phyloP scores from a whole-genome alignment of 23 tunicate species.

The Halocynthia aurantium region DNA sequence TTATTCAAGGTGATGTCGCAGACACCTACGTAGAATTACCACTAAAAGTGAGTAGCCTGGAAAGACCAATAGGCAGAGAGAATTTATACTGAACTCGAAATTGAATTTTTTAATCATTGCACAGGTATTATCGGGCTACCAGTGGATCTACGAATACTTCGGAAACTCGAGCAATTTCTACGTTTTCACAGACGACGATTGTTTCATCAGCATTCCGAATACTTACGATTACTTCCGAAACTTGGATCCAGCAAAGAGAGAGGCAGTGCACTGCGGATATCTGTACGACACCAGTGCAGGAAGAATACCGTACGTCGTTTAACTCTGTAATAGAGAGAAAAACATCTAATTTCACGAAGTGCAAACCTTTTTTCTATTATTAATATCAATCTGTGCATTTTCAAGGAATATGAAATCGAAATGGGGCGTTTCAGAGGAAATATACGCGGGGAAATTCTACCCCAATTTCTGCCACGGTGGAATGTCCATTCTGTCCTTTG shows the following conservation, averaged over 20 bases:
- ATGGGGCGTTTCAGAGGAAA: constrained; percentile 32
- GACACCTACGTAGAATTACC: constrained; percentile 66
- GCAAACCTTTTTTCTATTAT: too few relatives aligned
- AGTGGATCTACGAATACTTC: constrained; percentile 31
- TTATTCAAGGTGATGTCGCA: constrained; percentile 61
- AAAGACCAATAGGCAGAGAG: not conserved
- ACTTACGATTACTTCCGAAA: constrained; percentile 40
- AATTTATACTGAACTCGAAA: too few relatives aligned
- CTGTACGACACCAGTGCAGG: constrained; percentile 22
- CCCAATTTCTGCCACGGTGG: constrained; percentile 85
- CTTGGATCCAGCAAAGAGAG: not conserved
- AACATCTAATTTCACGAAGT: too few relatives aligned
- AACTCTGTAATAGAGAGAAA: too few relatives aligned
- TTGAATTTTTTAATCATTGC: not conserved
- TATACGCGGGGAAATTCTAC: constrained; percentile 27
- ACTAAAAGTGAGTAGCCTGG: constrained; percentile 21
- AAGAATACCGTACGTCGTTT: constrained; percentile 51
- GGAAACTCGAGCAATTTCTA: constrained; percentile 63
- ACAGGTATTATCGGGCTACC: constrained; percentile 54
- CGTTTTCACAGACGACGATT: constrained; percentile 86
- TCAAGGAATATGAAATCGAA: constrained; percentile 37
- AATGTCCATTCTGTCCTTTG: constrained; percentile 31
- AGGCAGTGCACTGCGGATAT: constrained; percentile 70
- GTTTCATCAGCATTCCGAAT: constrained; percentile 45
- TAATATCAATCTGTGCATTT: too few relatives aligned